A percentile compares a stretch with the other conserved stretches of the same genome.
These are phyloP conservation scores for Eriosoma lanigerum DNA, from an alignment of 1,140 invertebrate species.

Conservation along the genomic window DNA sequence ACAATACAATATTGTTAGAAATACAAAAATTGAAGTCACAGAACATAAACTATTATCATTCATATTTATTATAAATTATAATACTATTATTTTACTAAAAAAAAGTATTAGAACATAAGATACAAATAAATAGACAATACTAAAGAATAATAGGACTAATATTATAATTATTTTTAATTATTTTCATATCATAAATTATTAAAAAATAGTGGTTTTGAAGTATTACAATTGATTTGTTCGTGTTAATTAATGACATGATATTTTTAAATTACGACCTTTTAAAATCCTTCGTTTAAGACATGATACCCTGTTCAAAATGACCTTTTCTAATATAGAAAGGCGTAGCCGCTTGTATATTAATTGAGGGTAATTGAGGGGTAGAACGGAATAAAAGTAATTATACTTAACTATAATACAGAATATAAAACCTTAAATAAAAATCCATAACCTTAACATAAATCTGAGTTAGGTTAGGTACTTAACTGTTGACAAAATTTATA, in stretches of 20 bases:
- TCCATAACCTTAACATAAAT: background rate
- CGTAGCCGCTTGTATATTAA: conserved; percentile 32
- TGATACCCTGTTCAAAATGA: background rate
- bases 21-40: too few relatives aligned
- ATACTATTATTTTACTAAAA: too few relatives aligned
- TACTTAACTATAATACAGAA: background rate
- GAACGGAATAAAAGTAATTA: conserved; percentile 36
- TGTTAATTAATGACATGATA: conserved; percentile 12
- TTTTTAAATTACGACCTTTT: conserved; percentile 44
- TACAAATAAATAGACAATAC: too few relatives aligned
- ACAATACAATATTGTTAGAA: too few relatives aligned
- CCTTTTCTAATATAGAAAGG: conserved; percentile 42
- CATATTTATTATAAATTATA: too few relatives aligned
- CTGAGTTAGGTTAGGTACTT: too few relatives aligned
- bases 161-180: too few relatives aligned
- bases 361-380: conserved; percentile 24
- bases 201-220: background rate
- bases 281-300: conserved; percentile 20
- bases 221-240: conserved; percentile 10
- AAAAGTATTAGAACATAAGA: too few relatives aligned
- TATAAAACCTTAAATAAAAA: conserved; percentile 41
- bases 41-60: too few relatives aligned
- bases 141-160: too few relatives aligned
- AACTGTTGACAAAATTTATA: too few relatives aligned
- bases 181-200: too few relatives aligned